Conservation (phyloP, 2,888 invertebrate genomes). For the Loripinus fragilis region DNA sequence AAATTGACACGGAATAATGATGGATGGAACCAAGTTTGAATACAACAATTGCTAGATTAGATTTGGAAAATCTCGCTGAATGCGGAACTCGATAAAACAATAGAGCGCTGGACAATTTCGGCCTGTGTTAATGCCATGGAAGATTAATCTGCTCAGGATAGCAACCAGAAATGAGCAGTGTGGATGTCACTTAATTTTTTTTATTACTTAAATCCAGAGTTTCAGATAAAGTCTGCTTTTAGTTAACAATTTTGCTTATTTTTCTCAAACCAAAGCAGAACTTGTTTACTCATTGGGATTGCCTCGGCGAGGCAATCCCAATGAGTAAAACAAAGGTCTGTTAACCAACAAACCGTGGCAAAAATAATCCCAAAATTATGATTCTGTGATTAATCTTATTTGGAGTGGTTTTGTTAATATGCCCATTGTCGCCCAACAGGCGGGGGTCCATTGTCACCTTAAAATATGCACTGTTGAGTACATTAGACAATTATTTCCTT, state of each 20-base stretch:
- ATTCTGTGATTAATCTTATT: too few relatives aligned
- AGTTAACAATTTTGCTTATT: too few relatives aligned
- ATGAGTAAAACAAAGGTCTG: too few relatives aligned
- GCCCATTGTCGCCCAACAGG: background rate
- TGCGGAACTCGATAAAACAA: conserved; percentile 9
- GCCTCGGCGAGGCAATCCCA: too few relatives aligned
- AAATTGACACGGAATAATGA: conserved; percentile 1
- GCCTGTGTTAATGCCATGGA: background rate
- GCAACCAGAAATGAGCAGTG: background rate
- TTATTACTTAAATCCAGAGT: too few relatives aligned
- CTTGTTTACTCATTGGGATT: too few relatives aligned
- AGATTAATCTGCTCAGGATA: background rate
- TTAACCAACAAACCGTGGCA: too few relatives aligned
- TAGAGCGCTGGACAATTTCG: conserved; percentile 6
- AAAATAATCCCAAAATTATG: too few relatives aligned
- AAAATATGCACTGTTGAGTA: background rate
- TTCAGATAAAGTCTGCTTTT: too few relatives aligned
- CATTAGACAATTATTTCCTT: too few relatives aligned
- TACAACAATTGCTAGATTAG: background rate
- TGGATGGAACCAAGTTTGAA: conserved; percentile 3
- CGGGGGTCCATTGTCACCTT: background rate
- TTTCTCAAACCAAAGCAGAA: too few relatives aligned
- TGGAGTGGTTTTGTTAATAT: background rate
- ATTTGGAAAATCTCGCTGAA: conserved; percentile 1
- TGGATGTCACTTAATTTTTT: too few relatives aligned